phyloP scores from a whole-genome alignment of 2,113 vertebrate species.

The Archocentrus centrarchus region DNA sequence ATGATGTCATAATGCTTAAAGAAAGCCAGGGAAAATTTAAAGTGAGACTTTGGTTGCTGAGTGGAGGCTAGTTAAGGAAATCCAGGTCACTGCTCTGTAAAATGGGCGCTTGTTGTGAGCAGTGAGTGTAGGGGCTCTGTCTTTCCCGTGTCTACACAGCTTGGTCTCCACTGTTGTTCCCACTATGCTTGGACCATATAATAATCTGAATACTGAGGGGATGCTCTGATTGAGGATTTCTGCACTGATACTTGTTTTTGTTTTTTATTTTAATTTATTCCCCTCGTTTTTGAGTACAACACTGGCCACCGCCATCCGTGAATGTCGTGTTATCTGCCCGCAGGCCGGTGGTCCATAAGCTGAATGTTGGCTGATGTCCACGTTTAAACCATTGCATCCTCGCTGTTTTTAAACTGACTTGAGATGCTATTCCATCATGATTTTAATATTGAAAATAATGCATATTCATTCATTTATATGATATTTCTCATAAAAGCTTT shows the following conservation, averaged over 20 bases:
- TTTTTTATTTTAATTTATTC: not conserved
- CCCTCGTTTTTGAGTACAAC: not conserved
- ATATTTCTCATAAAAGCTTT: fast-evolving
- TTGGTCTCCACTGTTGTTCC: slow-evolving; percentile 21
- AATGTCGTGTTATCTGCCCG: fast-evolving
- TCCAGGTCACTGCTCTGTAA: slow-evolving; percentile 74
- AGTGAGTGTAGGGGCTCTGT: slow-evolving; percentile 54
- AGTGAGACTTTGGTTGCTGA: slow-evolving; percentile 46
- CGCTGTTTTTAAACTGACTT: not conserved
- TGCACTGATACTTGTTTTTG: not conserved
- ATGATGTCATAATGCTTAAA: slow-evolving; percentile 59
- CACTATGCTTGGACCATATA: slow-evolving; percentile 34
- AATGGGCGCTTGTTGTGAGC: slow-evolving; percentile 65
- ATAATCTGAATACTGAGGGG: slow-evolving; percentile 3
- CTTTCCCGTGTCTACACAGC: slow-evolving; percentile 36
- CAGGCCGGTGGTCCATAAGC: not conserved
- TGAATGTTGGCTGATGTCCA: not conserved
- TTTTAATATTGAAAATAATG: not conserved
- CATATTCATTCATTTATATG: not conserved
- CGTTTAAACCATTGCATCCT: not conserved
- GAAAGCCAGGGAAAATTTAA: slow-evolving; percentile 65
- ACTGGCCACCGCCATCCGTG: not conserved
- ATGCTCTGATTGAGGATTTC: not conserved
- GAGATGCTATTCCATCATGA: not conserved
- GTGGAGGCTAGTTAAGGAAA: slow-evolving; percentile 61